phyloP scores from a whole-genome alignment of 2,888 invertebrate genomes.

The Rhabditoides inermis region DNA sequence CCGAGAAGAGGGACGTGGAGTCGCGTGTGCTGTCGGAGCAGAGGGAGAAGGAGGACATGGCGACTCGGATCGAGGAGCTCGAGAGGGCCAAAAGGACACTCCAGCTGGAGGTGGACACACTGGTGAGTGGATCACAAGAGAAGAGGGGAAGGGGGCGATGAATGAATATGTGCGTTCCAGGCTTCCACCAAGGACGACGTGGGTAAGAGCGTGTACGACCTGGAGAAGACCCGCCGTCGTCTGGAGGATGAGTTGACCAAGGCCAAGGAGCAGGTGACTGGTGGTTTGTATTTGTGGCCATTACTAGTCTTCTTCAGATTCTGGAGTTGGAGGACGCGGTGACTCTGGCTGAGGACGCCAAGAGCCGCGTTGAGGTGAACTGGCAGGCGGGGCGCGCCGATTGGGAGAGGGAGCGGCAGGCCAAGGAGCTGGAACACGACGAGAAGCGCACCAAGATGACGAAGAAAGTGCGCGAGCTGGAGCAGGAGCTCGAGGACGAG shows the following conservation, averaged over 20 bases:
- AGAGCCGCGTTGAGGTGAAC: conserved; percentile 67
- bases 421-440: conserved; percentile 87
- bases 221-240: conserved; percentile 89
- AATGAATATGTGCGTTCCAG: conserved; percentile 54
- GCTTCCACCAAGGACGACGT: conserved; percentile 93
- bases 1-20: conserved; percentile 93
- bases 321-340: conserved; percentile 90
- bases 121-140: conserved; percentile 13
- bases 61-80: conserved; percentile 72
- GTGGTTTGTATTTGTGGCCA: neutral
- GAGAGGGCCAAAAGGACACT: conserved; percentile 89
- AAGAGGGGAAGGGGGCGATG: neutral
- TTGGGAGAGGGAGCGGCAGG: conserved; percentile 79
- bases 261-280: conserved; percentile 67
- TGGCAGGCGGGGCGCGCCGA: conserved; percentile 70
- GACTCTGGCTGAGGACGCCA: conserved; percentile 90
- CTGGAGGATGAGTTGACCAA: conserved; percentile 62
- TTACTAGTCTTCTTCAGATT: conserved; percentile 63
- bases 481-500: conserved; percentile 84
- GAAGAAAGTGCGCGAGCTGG: conserved; percentile 68
- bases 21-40: conserved; percentile 66
- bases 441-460: conserved; percentile 79
- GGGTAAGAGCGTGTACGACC: conserved; percentile 90
- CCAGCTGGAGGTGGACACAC: conserved; percentile 57
- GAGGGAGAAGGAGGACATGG: conserved; percentile 61